These are phyloP conservation scores for Pseudeuparius sepicola DNA, from an alignment of 2,888 invertebrate species.

Conservation along the genomic window DNA sequence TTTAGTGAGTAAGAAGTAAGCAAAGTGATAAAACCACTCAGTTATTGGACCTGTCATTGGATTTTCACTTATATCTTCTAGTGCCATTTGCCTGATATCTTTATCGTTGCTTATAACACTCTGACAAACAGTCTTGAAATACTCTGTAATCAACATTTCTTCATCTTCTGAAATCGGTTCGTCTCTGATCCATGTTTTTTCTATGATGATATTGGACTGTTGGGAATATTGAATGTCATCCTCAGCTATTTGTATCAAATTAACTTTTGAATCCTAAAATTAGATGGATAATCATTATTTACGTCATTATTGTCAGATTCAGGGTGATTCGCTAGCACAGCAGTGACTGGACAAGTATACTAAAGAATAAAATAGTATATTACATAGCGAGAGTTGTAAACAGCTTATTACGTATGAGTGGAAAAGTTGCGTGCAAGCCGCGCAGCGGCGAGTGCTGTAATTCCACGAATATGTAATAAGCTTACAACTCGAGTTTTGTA, in stretches of 20 bases:
- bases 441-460: no score
- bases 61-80: slow-evolving; percentile 48
- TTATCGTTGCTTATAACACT: slow-evolving; percentile 45
- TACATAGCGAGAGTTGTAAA: no score
- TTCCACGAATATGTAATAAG: no score
- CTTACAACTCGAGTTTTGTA: no score
- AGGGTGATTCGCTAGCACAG: no score
- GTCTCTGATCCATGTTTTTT: slow-evolving; percentile 33
- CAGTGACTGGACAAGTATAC: no score
- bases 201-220: slow-evolving; percentile 29
- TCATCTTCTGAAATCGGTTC: slow-evolving; percentile 21
- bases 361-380: no score
- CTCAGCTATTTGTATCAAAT: slow-evolving; percentile 32
- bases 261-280: slow-evolving; percentile 28
- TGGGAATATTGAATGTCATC: slow-evolving; percentile 29
- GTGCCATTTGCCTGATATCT: slow-evolving; percentile 44
- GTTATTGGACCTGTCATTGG: slow-evolving; percentile 49
- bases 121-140: slow-evolving; percentile 34
- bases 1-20: slow-evolving; percentile 48
- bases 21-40: slow-evolving; percentile 50
- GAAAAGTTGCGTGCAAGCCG: no score
- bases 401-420: no score
- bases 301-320: no score
- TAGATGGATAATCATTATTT: slow-evolving; percentile 7
- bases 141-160: slow-evolving; percentile 26